Base-by-base conservation (phyloP, 1,140 invertebrate genomes). In the Watersipora subatra region DNA sequence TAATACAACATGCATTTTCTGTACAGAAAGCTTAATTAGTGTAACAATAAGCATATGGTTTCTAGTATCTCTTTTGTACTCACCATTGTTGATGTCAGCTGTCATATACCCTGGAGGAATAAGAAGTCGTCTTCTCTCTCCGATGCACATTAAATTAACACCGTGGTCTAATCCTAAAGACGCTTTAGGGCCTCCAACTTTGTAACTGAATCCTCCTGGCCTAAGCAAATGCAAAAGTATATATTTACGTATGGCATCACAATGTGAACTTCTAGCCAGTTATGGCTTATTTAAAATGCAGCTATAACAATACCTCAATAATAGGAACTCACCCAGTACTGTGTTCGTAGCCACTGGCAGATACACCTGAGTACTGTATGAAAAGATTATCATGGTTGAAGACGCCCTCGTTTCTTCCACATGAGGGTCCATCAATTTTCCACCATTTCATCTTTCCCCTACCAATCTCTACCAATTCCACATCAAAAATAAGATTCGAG, bases 41-140 rank as follows among this genome's bases (percentile, higher is more conserved):
- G 7, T 46, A 46, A 12, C n/a, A 12, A 46, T 46, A 12, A 46
- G 34, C 7, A 46, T n/a, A 46, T 46, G n/a, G n/a, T 46, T 46
- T 46, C n/a, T 46, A n/a, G 7, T n/a, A 46, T 7, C 7, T n/a
- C n/a, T 46, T 12, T 7, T 46, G 34, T 46, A 46, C 58, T 22
- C 27, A 59, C 58, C 58, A 22, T 59, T 25, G 19, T 74, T 75
- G 26, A 70, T 59, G 22, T 93, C 91, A 1, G 93, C 93, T 80
- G 96, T 96, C 7, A 88, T 93, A 55, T 95, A 81, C 64, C 86
- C 83, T 17, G 92, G 87, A 15, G 93, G 93, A 73, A 97, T 93
- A 12, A 85, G 87, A 67, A 97, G 82, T 78, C 89, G 91, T 70
- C 93, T 86, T 77, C 91, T 93, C 78, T 96, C 92, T 73, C 92